These are phyloP conservation scores for Eurytoma adleriae DNA, from an alignment of 2,888 invertebrate genomes.

Conservation along the genomic window DNA sequence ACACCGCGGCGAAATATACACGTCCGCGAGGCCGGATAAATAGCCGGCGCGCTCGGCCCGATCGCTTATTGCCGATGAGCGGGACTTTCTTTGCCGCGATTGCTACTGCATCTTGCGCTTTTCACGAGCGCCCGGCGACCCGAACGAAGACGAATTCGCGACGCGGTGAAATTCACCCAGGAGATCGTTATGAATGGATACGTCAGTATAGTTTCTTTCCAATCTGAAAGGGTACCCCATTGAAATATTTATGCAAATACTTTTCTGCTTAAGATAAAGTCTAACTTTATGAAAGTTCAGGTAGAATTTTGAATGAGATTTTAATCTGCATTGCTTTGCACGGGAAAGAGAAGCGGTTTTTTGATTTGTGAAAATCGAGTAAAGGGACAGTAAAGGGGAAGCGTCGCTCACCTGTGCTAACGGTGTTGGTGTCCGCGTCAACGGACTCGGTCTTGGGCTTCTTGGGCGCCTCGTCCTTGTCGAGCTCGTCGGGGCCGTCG, in stretches of 20 bases:
- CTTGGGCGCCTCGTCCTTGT: constrained; percentile 79
- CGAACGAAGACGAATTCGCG: constrained; percentile 9
- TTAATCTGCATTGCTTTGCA: no score
- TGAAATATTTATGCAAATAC: background rate
- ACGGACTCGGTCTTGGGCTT: constrained; percentile 88
- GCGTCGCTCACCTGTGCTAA: constrained; percentile 88
- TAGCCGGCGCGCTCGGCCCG: constrained; percentile 5
- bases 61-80: constrained; percentile 11
- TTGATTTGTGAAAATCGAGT: no score
- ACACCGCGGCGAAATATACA: background rate
- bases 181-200: constrained; percentile 12
- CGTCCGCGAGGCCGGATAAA: constrained; percentile 15
- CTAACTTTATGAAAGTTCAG: background rate
- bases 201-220: background rate
- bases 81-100: constrained; percentile 19
- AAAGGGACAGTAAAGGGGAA: no score
- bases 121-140: background rate
- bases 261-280: background rate
- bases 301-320: no score
- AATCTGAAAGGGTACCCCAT: background rate
- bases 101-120: constrained; percentile 8
- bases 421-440: constrained; percentile 93
- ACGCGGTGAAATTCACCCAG: constrained; percentile 7
- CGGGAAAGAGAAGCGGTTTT: no score
- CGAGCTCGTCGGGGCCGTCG: constrained; percentile 78